A percentile compares a stretch with the other conserved stretches of the same genome.
Conservation (phyloP, 2,113 vertebrate species). For the Platichthys flesus region DNA sequence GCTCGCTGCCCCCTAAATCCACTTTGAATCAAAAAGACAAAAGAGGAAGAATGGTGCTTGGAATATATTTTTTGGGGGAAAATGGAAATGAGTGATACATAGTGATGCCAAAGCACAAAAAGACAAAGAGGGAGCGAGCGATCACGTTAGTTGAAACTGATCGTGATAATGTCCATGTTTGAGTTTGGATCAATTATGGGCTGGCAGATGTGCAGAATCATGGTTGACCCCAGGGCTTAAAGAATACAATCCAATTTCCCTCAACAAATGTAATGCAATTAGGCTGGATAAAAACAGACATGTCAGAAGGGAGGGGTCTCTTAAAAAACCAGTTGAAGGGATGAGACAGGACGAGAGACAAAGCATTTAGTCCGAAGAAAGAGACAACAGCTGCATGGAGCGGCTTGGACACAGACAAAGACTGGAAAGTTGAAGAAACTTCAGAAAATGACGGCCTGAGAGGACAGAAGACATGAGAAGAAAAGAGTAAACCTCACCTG, state of each 20-base stretch:
- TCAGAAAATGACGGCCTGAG: slow-evolving; percentile 15
- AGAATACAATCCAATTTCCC: slow-evolving; percentile 88
- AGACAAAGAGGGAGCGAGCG: slow-evolving; percentile 33
- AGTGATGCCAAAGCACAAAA: background rate
- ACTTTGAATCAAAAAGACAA: slow-evolving; percentile 13
- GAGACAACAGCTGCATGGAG: slow-evolving; percentile 59
- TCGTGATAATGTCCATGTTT: slow-evolving; percentile 87
- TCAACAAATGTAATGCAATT: slow-evolving; percentile 90
- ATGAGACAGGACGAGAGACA: slow-evolving; percentile 50
- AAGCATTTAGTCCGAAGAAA: slow-evolving; percentile 61
- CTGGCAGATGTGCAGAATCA: slow-evolving; percentile 79
- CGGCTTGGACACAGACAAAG: slow-evolving; percentile 41
- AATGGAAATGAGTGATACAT: background rate
- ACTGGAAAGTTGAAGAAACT: slow-evolving; percentile 21
- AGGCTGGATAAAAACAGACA: slow-evolving; percentile 74
- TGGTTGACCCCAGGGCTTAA: slow-evolving; percentile 84
- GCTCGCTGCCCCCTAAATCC: slow-evolving; percentile 17
- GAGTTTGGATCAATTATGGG: slow-evolving; percentile 88
- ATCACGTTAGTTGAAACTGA: slow-evolving; percentile 74
- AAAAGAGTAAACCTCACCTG: slow-evolving; percentile 8
- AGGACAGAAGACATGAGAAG: slow-evolving; percentile 27
- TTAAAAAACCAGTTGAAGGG: slow-evolving; percentile 62
- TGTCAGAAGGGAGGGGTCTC: slow-evolving; percentile 66
- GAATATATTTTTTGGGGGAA: background rate
- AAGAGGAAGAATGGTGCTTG: background rate